Evolutionary conservation across 2,113 vertebrate species (phyloP), one percentile per base, ranked within the genome.

Genomic region (Hystrix cristata): DNA sequence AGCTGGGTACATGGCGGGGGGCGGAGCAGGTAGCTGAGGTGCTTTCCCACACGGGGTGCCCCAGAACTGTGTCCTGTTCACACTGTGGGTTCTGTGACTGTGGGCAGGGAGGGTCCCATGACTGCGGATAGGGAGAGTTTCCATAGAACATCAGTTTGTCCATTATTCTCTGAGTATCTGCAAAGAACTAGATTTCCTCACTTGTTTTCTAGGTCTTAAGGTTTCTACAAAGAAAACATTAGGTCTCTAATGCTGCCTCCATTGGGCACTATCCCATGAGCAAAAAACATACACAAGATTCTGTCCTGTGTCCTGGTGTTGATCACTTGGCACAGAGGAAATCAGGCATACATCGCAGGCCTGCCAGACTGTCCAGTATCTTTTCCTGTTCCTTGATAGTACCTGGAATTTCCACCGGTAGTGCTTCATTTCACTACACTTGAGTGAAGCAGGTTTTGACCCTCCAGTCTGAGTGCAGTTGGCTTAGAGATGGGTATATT

Each of bases 81-180:
- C 10, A 55, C 55, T 16, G 48, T 5, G 1, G 18, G 25, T 2
- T 10, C 55, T 55, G 4, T 64, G 38, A 38, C 57, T 43, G 12
- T 13, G 0, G 69, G 55, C 2, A 21, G 51, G 16, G 4, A 25
- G 4, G 0, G 8, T 57, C n/a, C n/a, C 25, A 6, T 29, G 65
- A 90, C 14, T 38, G 38, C 38, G 38, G 38, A 38, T 38, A 38
- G 38, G 38, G 38, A 21, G 29, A 23, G n/a, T 57, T 88, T 59
- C 21, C 5, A 3, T 6, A 7, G 5, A 82, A 34, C 25, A 27
- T 90, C 23, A 88, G 80, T 16, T 21, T 78, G 34, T 51, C 57
- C n/a, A 16, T 82, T n/a, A 65, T 43, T 78, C 29, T 51, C 1
- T 38, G 53, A 64, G 10, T 18, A 48, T 76, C 82, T 60, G 7